Evolutionary conservation across 2,888 invertebrate genomes (phyloP), one percentile per base, ranked within the genome.

Genomic region (Lucinisca nassula): DNA sequence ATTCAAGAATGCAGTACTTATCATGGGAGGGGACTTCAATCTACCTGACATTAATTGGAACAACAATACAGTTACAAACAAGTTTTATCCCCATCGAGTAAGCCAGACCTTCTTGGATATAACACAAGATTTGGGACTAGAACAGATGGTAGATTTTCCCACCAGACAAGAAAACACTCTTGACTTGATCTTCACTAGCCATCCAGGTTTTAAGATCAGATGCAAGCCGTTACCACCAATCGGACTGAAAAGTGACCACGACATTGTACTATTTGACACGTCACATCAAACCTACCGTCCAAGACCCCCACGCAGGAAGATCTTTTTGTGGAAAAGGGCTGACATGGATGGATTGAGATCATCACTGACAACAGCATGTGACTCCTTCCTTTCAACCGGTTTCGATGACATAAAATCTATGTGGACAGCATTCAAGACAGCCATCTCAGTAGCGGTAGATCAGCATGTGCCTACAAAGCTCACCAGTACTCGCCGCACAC

Each of bases 401-500:
- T 61, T 30, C 30, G 61, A 24, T 1, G 61, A 61, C 30, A 61
- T 61, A 6, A 30, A 61, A 6, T 27, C 61, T 8, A 61, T 61
- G 61, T 61, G 61, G 61, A 30, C 61, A 61, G 61, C 73, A 6
- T 73, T 73, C 4, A 40, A 74, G 30, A 67, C 35, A 12, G 24
- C 8, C 30, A 10, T 67, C 17, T 35, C 67, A 17, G 1, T 12
- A 12, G 67, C 67, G 0, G 17, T 67, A 10, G 67, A 67, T 6
- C 27, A 67, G 61, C 49, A 61, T 79, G 74, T 84, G 0, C 74
- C 75, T 27, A 73, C 84, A 79, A 84, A 67, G 35, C 17, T 79
- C 67, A 67, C 79, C 32, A 84, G 74, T 55, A 79, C 79, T 24
- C 78, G 79, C 27, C 74, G 74, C 24, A 79, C 72, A 14, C 78